These are phyloP conservation scores for Melinaea marsaeus DNA, from an alignment of 2,888 invertebrate species.

Conservation along the genomic window DNA sequence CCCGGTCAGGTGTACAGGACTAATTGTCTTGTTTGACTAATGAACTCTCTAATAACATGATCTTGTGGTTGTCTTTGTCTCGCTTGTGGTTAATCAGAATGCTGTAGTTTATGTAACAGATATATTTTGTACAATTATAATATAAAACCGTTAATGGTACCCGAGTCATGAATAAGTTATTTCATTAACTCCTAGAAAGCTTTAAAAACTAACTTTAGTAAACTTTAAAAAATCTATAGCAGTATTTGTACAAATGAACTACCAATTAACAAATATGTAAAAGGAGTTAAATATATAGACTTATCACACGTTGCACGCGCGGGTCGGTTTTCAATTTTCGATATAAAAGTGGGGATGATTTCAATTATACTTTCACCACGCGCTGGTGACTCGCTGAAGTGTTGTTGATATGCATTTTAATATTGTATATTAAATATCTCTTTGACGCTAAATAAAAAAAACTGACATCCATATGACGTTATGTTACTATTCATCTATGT, in stretches of 20 bases:
- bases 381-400: slow-evolving; percentile 20
- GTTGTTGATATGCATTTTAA: slow-evolving; percentile 7
- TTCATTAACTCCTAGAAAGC: no score
- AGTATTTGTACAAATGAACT: no score
- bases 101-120: not conserved
- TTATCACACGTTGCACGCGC: slow-evolving; percentile 28
- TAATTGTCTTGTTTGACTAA: slow-evolving; percentile 38
- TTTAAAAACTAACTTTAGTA: no score
- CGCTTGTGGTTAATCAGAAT: not conserved
- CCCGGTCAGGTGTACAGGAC: no score
- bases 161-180: no score
- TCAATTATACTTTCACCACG: slow-evolving; percentile 36
- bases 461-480: no score
- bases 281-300: slow-evolving; percentile 25
- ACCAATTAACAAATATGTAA: not conserved
- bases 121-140: no score
- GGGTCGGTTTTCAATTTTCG: slow-evolving; percentile 36
- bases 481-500: not conserved
- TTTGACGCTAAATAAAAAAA: not conserved
- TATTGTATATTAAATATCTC: not conserved
- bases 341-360: slow-evolving; percentile 38
- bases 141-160: no score
- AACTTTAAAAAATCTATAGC: no score
- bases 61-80: slow-evolving; percentile 14
- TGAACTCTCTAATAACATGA: slow-evolving; percentile 34